Evolutionary conservation across 2,888 invertebrate species (phyloP).

Genomic region (Noctuana brunneofusca): DNA sequence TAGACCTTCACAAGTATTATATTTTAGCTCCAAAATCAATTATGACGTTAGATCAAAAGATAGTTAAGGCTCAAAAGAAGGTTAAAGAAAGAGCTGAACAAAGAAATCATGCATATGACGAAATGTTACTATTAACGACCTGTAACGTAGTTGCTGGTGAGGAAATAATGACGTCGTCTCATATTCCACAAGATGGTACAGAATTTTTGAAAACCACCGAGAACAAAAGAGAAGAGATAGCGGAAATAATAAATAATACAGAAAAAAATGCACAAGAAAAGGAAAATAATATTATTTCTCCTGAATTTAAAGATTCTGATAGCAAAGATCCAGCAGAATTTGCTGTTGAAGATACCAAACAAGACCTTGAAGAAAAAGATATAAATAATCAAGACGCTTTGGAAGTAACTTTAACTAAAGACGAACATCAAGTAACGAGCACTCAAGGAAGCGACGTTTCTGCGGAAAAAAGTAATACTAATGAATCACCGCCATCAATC

Average conservation of each 20-base stretch:
- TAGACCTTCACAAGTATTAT: not conserved
- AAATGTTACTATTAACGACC: not conserved
- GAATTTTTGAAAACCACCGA: not conserved
- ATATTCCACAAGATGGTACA: not conserved
- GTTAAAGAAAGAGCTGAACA: conserved; percentile 53
- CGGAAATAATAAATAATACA: not conserved
- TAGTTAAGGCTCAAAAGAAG: conserved; percentile 60
- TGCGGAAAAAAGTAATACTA: not conserved
- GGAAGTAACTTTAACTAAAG: not conserved
- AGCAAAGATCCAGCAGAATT: not conserved
- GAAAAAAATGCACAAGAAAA: not conserved
- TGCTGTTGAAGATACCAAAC: not conserved
- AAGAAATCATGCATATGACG: conserved; percentile 41
- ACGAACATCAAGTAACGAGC: not conserved
- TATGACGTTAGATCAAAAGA: conserved; percentile 61
- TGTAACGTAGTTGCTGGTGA: not conserved
- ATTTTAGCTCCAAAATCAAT: conserved; percentile 51
- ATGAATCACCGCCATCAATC: too few relatives aligned
- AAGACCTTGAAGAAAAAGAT: not conserved
- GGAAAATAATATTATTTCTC: not conserved
- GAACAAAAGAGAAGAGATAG: not conserved
- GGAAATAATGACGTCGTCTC: conserved; percentile 11
- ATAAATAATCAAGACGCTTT: not conserved
- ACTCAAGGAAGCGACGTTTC: not conserved
- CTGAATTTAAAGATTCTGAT: not conserved